Conservation (phyloP, 2,113 vertebrate species). For the Dicerorhinus sumatrensis region DNA sequence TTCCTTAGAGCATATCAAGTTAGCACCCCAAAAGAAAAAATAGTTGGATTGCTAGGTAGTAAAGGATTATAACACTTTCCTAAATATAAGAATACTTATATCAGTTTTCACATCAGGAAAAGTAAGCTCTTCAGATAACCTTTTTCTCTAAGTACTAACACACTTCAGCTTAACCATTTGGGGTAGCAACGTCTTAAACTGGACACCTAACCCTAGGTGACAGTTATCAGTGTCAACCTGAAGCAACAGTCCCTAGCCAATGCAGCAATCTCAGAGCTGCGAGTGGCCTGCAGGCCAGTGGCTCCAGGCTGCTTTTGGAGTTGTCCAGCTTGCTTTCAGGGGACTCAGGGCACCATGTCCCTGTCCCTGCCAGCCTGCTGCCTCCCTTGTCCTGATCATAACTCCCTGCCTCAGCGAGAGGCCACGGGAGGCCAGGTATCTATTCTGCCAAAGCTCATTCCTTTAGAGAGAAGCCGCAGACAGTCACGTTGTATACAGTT, state of each 20-base stretch:
- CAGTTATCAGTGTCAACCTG: neutral
- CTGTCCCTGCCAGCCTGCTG: neutral
- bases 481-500: neutral
- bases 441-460: neutral
- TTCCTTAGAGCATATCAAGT: neutral
- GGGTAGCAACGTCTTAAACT: neutral
- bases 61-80: neutral
- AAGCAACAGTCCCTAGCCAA: neutral
- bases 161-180: neutral
- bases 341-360: rapidly evolving
- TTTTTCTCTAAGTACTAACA: neutral
- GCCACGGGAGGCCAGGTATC: neutral
- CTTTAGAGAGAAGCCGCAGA: neutral
- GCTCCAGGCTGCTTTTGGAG: neutral
- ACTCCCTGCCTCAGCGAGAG: neutral
- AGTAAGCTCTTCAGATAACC: neutral
- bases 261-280: neutral
- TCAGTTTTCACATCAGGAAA: neutral
- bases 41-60: neutral
- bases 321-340: neutral
- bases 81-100: neutral
- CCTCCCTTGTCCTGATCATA: neutral
- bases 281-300: neutral
- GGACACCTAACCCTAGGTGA: neutral
- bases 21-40: neutral